Evolutionary conservation across 2,113 vertebrate genomes (phyloP), one percentile per base, ranked within the genome.

Genomic region (Prolemur simus): DNA sequence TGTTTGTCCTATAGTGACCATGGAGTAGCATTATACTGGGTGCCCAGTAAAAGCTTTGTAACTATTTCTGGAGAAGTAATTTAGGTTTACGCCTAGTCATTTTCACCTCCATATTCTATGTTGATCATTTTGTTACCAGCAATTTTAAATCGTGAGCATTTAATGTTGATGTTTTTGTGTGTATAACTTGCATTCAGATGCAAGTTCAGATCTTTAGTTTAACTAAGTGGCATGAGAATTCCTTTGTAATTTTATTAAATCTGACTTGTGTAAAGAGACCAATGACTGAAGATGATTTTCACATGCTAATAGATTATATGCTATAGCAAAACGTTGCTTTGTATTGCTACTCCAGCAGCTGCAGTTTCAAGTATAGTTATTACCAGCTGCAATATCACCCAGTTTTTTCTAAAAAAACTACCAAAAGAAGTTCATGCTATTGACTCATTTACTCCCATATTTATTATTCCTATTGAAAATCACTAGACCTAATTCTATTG

Each of bases 381-480:
- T 98, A 97, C 97, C 98, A 97, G 97, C 96, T 98, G 97, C 97
- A 98, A 89, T 98, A 98, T 98, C 98, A 98, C 94, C 97, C 94
- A 96, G 96, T 84, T 98, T 98, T 98, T 97, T 7, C 32, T 17
- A 18, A 85, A 92, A 91, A 86, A 74, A 81, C 56, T 88, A 98
- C 98, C 97, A 97, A 98, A 98, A 98, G 97, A 98, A 97, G 94
- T 98, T 98, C 97, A 98, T 97, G 98, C 97, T 98, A 96, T 98
- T 98, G 98, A 98, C 97, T 98, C 98, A 98, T 98, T 98, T 98
- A 98, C 98, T 98, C 96, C 92, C 95, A 96, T 98, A 97, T 98
- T 98, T 98, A 97, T 98, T 98, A 98, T 98, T 98, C 89, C 98
- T 98, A 98, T 97, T 98, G 98, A 98, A 98, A 98, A 98, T 98